Conservation (phyloP, 2,888 invertebrate species). For the Drosophila infuscata region DNA sequence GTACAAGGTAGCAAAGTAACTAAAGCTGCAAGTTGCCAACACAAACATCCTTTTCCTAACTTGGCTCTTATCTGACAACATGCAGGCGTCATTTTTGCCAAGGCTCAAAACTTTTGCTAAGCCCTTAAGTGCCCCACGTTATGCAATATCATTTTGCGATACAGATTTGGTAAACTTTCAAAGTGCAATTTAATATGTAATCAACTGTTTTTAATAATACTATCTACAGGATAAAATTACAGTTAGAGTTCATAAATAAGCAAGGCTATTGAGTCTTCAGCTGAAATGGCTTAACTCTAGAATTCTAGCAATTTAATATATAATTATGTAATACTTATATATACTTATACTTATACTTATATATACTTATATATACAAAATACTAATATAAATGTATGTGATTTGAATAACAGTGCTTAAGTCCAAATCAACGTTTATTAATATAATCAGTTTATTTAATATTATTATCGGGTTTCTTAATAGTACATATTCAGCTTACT, state of each 20-base stretch:
- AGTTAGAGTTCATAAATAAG: not conserved
- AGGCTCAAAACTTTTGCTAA: conserved; percentile 34
- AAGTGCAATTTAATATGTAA: not conserved
- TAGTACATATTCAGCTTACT: no score
- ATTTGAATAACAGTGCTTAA: no score
- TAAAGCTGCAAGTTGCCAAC: conserved; percentile 42
- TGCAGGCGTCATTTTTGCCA: conserved; percentile 50
- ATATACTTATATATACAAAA: not conserved
- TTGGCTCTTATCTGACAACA: conserved; percentile 55
- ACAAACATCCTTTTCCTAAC: conserved; percentile 25
- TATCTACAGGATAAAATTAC: not conserved
- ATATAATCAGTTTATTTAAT: no score
- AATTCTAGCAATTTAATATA: not conserved
- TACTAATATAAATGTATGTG: no score
- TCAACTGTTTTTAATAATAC: not conserved
- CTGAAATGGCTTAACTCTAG: not conserved
- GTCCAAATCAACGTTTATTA: no score
- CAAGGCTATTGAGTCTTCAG: not conserved
- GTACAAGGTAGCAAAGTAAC: conserved; percentile 13
- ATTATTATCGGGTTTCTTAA: no score
- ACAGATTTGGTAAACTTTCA: conserved; percentile 6
- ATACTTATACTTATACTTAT: no score
- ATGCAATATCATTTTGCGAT: not conserved
- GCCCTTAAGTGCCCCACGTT: conserved; percentile 19
- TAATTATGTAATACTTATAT: not conserved